Percentiles rank a stretch among this genome's conserved stretches.
Conservation (phyloP, 2,797 vertebrate genomes). For the Sphaeramia orbicularis region DNA sequence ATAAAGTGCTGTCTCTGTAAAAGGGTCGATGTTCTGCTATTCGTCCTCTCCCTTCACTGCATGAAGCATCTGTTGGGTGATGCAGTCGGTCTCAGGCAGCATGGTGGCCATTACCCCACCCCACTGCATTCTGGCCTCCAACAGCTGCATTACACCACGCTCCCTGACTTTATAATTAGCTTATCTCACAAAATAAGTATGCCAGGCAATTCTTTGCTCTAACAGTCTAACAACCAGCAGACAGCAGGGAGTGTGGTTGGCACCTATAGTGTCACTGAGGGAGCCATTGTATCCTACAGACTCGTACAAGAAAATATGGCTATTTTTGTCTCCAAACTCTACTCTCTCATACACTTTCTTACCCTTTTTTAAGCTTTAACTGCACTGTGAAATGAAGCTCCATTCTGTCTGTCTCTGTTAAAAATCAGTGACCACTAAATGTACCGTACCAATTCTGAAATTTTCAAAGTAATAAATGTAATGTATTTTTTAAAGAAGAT, state of each 20-base stretch:
- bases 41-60: conserved; percentile 13
- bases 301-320: conserved; percentile 56
- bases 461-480: conserved; percentile 24
- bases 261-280: conserved; percentile 67
- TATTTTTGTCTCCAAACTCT: conserved; percentile 43
- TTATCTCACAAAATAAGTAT: conserved; percentile 78
- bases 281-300: conserved; percentile 69
- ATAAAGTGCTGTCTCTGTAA: too few species aligned
- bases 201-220: conserved; percentile 84
- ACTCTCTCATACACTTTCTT: conserved; percentile 9
- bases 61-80: conserved; percentile 71
- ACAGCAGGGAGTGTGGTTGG: conserved; percentile 62
- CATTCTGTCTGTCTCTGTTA: conserved; percentile 25
- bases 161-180: conserved; percentile 84
- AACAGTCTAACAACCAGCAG: conserved; percentile 82
- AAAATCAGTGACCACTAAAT: conserved; percentile 2
- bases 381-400: background rate
- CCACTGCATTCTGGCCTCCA: conserved; percentile 62
- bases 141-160: conserved; percentile 80
- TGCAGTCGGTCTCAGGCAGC: conserved; percentile 67
- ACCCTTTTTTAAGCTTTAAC: conserved; percentile 28
- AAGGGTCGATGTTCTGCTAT: background rate
- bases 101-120: conserved; percentile 62
- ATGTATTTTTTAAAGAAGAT: background rate
- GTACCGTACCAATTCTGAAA: too few species aligned